Percentiles rank a stretch among this genome's conserved stretches.
Evolutionary conservation across 1,140 invertebrate species (phyloP).

Genomic region (Chrysoperla carnea): DNA sequence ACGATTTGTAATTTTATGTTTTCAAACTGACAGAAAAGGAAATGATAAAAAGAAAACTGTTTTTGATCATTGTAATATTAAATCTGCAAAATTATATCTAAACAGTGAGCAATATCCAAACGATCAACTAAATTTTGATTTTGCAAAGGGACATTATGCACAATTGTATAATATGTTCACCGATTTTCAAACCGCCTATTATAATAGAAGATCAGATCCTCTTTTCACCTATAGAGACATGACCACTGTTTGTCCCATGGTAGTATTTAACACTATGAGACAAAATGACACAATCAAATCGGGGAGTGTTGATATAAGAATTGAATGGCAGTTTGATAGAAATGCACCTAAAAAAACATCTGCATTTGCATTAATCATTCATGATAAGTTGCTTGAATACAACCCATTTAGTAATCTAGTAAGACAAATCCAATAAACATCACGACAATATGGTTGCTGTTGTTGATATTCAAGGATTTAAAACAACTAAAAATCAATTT

Average conservation of each 20-base stretch:
- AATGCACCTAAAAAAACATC: background rate
- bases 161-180: slow-evolving; percentile 14
- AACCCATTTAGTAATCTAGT: background rate
- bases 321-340: background rate
- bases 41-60: slow-evolving; percentile 6
- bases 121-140: slow-evolving; percentile 13
- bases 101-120: slow-evolving; percentile 15
- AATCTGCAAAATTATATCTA: slow-evolving; percentile 12
- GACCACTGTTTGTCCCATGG: slow-evolving; percentile 6
- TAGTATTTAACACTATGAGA: slow-evolving; percentile 12
- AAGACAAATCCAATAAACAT: background rate
- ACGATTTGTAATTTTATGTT: slow-evolving; percentile 10
- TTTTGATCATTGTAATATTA: slow-evolving; percentile 13
- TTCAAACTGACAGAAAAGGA: slow-evolving; percentile 8
- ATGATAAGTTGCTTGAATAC: background rate
- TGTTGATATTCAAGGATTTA: no score
- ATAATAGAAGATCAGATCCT: slow-evolving; percentile 3
- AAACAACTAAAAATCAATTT: no score
- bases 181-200: slow-evolving; percentile 13
- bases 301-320: background rate
- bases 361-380: background rate
- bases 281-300: slow-evolving; percentile 9
- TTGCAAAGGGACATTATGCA: slow-evolving; percentile 7
- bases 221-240: slow-evolving; percentile 5
- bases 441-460: no score